A percentile compares a stretch with the other conserved stretches of the same genome.
Conservation (phyloP, 2,888 invertebrate species). For the Cephus rjabovi region DNA sequence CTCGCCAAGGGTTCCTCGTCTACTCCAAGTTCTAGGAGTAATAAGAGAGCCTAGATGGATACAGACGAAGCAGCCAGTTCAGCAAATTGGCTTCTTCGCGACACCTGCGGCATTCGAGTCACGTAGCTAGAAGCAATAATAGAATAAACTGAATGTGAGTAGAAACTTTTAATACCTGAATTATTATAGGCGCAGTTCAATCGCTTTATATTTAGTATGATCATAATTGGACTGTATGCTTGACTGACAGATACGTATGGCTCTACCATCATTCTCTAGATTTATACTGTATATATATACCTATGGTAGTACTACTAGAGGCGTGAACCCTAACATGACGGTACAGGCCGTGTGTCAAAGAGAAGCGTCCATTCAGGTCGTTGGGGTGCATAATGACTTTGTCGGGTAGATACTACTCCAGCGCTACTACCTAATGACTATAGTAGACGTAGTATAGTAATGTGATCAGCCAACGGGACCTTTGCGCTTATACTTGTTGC, state of each 20-base stretch:
- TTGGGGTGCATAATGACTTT: not conserved
- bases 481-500: not conserved
- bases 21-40: not conserved
- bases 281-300: not conserved
- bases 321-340: too few relatives aligned
- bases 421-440: not conserved
- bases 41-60: not conserved
- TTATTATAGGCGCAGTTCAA: not conserved
- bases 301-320: not conserved
- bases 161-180: not conserved
- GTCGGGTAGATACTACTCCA: not conserved
- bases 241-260: not conserved
- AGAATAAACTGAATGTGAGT: not conserved
- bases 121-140: not conserved
- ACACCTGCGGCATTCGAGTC: not conserved
- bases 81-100: not conserved
- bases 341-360: too few relatives aligned
- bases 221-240: not conserved
- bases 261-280: not conserved
- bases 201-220: not conserved
- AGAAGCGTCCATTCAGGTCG: not conserved
- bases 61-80: not conserved
- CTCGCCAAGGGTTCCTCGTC: not conserved
- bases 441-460: not conserved
- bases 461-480: not conserved